These are phyloP conservation scores for Synergus gifuensis DNA, from an alignment of 2,888 invertebrate genomes.

Conservation along the genomic window DNA sequence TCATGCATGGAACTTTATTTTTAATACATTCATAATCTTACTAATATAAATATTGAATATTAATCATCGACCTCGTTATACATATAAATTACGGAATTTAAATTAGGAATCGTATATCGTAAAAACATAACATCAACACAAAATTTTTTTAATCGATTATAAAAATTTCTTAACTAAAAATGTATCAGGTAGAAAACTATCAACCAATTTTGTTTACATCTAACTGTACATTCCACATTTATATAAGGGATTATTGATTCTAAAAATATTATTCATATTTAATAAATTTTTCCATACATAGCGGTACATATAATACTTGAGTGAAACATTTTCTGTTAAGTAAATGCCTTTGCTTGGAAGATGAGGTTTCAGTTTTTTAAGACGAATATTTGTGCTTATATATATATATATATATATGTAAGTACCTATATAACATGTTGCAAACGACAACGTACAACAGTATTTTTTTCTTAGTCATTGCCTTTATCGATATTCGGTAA, in stretches of 20 bases:
- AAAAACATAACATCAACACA: not conserved
- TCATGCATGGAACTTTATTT: not conserved
- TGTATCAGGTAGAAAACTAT: conserved; percentile 14
- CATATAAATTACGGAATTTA: no score
- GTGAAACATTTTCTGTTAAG: not conserved
- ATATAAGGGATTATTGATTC: not conserved
- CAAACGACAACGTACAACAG: conserved; percentile 23
- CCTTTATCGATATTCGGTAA: conserved; percentile 22
- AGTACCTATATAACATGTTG: conserved; percentile 14
- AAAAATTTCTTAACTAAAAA: not conserved
- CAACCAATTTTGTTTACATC: not conserved
- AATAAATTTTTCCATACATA: not conserved
- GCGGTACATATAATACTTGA: not conserved
- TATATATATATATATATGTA: conserved; percentile 18
- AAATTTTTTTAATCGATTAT: not conserved
- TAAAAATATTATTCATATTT: not conserved
- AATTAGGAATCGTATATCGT: not conserved
- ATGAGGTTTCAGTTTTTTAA: conserved; percentile 29
- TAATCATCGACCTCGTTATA: no score
- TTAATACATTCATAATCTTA: not conserved
- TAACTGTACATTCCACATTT: not conserved
- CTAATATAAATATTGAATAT: not conserved
- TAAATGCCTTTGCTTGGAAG: conserved; percentile 32
- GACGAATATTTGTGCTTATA: conserved; percentile 29
- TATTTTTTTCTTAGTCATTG: conserved; percentile 28